Evolutionary conservation across 2,113 vertebrate species (phyloP), one percentile per base, ranked within the genome.

Genomic region (Peucedramus taeniatus): DNA sequence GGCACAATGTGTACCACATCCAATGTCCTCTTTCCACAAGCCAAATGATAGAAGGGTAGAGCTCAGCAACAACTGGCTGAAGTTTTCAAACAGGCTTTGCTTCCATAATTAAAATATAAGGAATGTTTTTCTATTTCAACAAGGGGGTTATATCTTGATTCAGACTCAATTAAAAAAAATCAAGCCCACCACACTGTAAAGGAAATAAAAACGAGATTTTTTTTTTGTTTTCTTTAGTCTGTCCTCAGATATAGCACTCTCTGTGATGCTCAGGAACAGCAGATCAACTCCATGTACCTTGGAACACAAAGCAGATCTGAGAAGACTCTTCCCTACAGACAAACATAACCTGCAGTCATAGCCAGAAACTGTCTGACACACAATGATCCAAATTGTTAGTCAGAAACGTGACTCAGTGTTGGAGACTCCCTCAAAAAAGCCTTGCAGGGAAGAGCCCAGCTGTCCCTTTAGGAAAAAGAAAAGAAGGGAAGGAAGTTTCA

Each of bases 281-380:
- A 92, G 44, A 64, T 26, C 39, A 61, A 37, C 18, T 68, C 60
- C 76, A 53, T 1, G 2, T 12, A 78, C 69, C 31, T 75, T n/a
- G 27, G 16, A 82, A 95, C 2, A 8, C 37, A 40, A 54, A 82
- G 69, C 39, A 79, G 56, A 89, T 61, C 57, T 2, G 1, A 71
- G 45, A 80, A 13, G 61, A 84, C 31, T 86, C 71, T 78, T 90
- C 47, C 47, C 76, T 76, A 76, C 68, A 87, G 89, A 93, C 83
- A 94, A 92, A 95, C 72, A 92, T 90, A 94, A 85, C 84, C 92
- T 83, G 86, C 75, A 90, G 92, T 42, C 56, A 90, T 26, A 81
- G 63, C 47, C 80, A 92, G 85, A 83, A 96, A 77, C 24, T 5
- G 39, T 63, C 93, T 93, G 89, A 90, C 90, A 92, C 3, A 11